Conservation (phyloP, 2,797 vertebrate species). For the Enteromius fasciolatus region DNA sequence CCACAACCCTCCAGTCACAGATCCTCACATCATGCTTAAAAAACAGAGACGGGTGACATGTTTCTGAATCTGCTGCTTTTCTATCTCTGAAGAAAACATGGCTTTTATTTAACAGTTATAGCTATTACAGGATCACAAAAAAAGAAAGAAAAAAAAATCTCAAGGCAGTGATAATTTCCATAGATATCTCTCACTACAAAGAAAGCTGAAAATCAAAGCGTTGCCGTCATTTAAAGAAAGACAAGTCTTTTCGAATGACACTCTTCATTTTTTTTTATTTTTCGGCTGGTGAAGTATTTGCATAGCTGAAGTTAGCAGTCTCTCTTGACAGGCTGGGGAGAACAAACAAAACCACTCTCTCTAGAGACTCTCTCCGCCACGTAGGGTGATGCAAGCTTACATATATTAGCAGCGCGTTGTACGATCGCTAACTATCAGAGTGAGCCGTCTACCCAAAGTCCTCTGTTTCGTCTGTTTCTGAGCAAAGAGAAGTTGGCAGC, state of each 20-base stretch:
- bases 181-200: constrained; percentile 79
- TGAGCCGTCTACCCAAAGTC: constrained; percentile 37
- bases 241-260: constrained; percentile 71
- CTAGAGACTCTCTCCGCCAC: constrained; percentile 54
- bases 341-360: constrained; percentile 58
- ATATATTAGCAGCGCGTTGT: constrained; percentile 52
- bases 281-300: constrained; percentile 45
- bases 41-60: constrained; percentile 66
- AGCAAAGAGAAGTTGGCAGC: constrained; percentile 45
- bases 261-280: constrained; percentile 66
- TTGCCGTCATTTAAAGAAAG: constrained; percentile 60
- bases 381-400: constrained; percentile 54
- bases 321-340: constrained; percentile 57
- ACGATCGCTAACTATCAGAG: constrained; percentile 49
- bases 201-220: constrained; percentile 79
- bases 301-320: constrained; percentile 55
- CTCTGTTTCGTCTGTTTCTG: constrained; percentile 31
- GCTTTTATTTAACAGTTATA: constrained; percentile 72
- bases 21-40: constrained; percentile 67
- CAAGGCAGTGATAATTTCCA: constrained; percentile 75
- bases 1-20: constrained; percentile 73
- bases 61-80: constrained; percentile 71
- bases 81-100: constrained; percentile 68
- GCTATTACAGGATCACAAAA: constrained; percentile 73
- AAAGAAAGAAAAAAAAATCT: constrained; percentile 65